These are phyloP conservation scores for Nymphalis urticae DNA, from an alignment of 2,888 invertebrate species.

Conservation along the genomic window DNA sequence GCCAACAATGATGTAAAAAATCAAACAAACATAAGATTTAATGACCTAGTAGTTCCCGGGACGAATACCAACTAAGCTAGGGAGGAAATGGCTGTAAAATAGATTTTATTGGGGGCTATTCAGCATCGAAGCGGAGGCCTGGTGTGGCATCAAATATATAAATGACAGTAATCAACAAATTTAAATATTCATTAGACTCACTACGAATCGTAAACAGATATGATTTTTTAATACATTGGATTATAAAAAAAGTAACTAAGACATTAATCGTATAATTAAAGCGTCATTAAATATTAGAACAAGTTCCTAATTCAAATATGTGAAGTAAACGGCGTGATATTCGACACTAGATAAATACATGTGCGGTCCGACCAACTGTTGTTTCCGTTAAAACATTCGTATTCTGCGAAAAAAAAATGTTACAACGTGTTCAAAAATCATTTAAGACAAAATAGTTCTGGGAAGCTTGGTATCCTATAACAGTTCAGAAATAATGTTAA, in stretches of 20 bases:
- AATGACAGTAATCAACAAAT: constrained; percentile 10
- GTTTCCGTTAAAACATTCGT: constrained; percentile 43
- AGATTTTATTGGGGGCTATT: constrained; percentile 69
- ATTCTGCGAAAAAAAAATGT: constrained; percentile 41
- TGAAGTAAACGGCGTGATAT: constrained; percentile 43
- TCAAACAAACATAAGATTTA: constrained; percentile 58
- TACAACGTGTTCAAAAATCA: constrained; percentile 38
- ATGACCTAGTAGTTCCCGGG: constrained; percentile 64
- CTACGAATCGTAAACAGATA: neutral
- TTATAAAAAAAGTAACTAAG: neutral
- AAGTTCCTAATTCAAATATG: constrained; percentile 30
- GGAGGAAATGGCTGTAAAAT: constrained; percentile 75
- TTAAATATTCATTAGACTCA: constrained; percentile 8
- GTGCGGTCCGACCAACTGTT: constrained; percentile 49
- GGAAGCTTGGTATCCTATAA: constrained; percentile 3
- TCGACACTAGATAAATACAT: constrained; percentile 47
- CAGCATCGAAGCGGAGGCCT: constrained; percentile 39
- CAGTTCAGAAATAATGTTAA: neutral
- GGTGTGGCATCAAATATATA: constrained; percentile 16
- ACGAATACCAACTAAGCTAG: constrained; percentile 73
- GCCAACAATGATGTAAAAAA: constrained; percentile 77
- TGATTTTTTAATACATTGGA: constrained; percentile 1
- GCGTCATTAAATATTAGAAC: neutral
- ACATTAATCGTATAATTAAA: neutral
- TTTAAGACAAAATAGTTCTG: constrained; percentile 24